A percentile compares a stretch with the other conserved stretches of the same genome.
These are phyloP conservation scores for Pachypsylla venusta DNA, from an alignment of 1,140 invertebrate species.

Conservation along the genomic window DNA sequence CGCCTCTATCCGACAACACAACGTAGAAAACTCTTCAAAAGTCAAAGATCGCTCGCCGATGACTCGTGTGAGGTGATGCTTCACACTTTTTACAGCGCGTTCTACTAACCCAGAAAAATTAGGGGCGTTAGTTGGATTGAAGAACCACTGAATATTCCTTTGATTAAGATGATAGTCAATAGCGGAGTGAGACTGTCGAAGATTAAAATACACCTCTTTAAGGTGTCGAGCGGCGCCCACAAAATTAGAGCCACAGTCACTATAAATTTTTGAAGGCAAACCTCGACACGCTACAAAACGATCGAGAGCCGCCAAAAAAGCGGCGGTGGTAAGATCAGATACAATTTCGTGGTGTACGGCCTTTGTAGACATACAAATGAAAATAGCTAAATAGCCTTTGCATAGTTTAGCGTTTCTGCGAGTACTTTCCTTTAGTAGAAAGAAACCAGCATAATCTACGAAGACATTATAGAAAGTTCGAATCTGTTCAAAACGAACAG, in stretches of 20 bases:
- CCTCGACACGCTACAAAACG: constrained; percentile 24
- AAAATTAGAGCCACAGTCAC: constrained; percentile 31
- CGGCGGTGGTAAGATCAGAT: constrained; percentile 21
- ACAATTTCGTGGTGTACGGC: constrained; percentile 28
- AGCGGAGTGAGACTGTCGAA: not conserved
- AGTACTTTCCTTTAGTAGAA: constrained; percentile 14
- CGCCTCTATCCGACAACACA: constrained; percentile 21
- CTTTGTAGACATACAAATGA: constrained; percentile 25
- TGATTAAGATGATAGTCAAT: not conserved
- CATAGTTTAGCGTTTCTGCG: constrained; percentile 11
- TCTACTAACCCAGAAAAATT: constrained; percentile 31
- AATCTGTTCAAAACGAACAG: constrained; percentile 11
- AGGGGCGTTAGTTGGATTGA: constrained; percentile 25
- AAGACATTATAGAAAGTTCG: constrained; percentile 18
- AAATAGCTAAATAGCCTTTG: constrained; percentile 27
- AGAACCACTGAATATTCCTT: constrained; percentile 14
- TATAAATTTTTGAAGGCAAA: constrained; percentile 23
- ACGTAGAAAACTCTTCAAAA: constrained; percentile 20
- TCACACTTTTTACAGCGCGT: constrained; percentile 25
- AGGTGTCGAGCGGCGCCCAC: constrained; percentile 22
- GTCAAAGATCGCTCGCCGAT: constrained; percentile 22
- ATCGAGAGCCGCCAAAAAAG: constrained; percentile 23
- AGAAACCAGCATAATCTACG: constrained; percentile 25
- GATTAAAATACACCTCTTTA: constrained; percentile 13
- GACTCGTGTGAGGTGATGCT: constrained; percentile 26